Evolutionary conservation across 2,888 invertebrate genomes (phyloP), one percentile per base, ranked within the genome.

Genomic region (Erpobdella octoculata): DNA sequence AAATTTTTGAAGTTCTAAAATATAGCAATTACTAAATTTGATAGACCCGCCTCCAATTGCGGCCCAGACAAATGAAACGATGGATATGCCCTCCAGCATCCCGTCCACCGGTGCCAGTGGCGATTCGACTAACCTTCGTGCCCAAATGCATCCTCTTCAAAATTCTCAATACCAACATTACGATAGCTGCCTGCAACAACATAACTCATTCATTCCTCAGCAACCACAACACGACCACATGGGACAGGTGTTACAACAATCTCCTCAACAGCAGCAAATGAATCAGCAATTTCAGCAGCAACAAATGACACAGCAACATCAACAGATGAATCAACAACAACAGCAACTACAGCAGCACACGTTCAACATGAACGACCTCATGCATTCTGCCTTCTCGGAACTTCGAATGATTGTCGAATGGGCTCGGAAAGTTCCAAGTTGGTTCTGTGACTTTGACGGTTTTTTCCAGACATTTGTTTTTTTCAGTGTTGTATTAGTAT

Each of bases 361-460:
- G n/a, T 48, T 68, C 68, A 68, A 28, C 31, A 68, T 68, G 38
- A 68, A 68, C n/a, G 68, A 68, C 28, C 25, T 68, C 46, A 68
- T 68, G 68, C 68, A 68, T 25, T 41, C 68, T 25, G 68, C 68
- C 28, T 68, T 68, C 33, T 21, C 35, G 6, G 68, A 68, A 25
- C 35, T 68, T n/a, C 1, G 68, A 4, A 68, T 68, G 68, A 68
- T 68, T 68, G 68, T 68, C 1, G 68, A 68, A 28, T 68, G 68
- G 68, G 68, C 68, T 8, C 21, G 68, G 12, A 68, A 68, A n/a
- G 68, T 68, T 68, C 68, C 68, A 15, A 68, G 68, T 68, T 12
- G 28, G 66, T 65, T 53, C n/a, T 53, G 8, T 12, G 18, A 9
- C 9, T 9, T 53, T 53, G 4, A n/a, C n/a, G n/a, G n/a, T n/a